Conservation (phyloP, 30 jellyfish, hydroid and myxozoan species). For the Haliclystus octoradiatus region DNA sequence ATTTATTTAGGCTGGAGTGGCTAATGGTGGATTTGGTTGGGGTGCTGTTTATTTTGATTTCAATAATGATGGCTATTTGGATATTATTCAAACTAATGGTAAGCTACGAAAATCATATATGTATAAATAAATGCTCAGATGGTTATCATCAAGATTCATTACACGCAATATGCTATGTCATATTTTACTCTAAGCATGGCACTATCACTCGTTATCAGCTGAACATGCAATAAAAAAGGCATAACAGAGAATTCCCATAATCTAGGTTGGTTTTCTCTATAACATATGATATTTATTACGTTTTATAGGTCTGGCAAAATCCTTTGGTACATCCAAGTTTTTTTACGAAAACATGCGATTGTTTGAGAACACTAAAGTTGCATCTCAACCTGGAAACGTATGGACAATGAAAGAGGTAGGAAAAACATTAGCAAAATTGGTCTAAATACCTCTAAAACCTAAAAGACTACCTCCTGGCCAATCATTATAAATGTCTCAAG, state of each 20-base stretch:
- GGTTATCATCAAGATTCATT: too few relatives aligned
- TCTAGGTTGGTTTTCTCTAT: too few relatives aligned
- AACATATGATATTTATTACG: too few relatives aligned
- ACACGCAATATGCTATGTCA: too few relatives aligned
- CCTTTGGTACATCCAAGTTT: too few relatives aligned
- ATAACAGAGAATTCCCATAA: too few relatives aligned
- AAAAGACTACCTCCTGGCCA: not conserved
- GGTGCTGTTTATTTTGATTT: conserved; percentile 88
- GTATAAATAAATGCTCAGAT: not conserved
- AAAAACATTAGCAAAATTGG: not conserved
- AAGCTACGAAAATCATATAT: not conserved
- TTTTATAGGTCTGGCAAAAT: too few relatives aligned
- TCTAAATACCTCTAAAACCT: not conserved
- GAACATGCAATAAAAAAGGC: too few relatives aligned
- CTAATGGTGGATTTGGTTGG: conserved; percentile 92
- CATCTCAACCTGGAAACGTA: conserved; percentile 7
- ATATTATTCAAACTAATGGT: conserved; percentile 77
- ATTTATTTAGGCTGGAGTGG: conserved; percentile 80
- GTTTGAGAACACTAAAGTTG: conserved; percentile 48
- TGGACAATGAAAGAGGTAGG: conserved; percentile 54
- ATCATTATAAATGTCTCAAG: too few relatives aligned
- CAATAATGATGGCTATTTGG: conserved; percentile 84
- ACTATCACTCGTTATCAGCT: too few relatives aligned
- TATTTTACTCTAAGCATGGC: too few relatives aligned
- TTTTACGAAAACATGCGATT: conserved; percentile 49